phyloP scores from a whole-genome alignment of 37 sponge, comb jelly and placozoan genomes.

The Beroe ovata region DNA sequence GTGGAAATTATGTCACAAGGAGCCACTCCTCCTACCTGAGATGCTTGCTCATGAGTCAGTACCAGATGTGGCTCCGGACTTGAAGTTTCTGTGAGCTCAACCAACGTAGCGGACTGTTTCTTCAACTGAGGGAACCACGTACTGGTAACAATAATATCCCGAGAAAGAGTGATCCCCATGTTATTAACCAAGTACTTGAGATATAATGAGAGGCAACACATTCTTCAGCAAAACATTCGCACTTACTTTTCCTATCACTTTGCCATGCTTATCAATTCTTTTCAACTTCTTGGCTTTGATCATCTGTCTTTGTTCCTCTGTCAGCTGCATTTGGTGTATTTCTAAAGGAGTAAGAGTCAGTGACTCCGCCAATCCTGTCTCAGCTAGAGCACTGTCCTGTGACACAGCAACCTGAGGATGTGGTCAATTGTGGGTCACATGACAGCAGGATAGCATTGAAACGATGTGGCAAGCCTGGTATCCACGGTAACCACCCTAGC shows the following conservation, averaged over 20 bases:
- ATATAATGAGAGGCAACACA: too few relatives aligned
- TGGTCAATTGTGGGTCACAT: too few relatives aligned
- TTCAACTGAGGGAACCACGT: constrained; percentile 25
- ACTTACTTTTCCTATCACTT: constrained; percentile 2
- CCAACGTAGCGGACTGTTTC: constrained; percentile 26
- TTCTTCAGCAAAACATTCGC: too few relatives aligned
- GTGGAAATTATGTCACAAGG: background rate
- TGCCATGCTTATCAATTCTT: constrained; percentile 50
- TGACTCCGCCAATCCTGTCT: background rate
- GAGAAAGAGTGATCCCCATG: too few relatives aligned
- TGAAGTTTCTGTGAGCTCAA: background rate
- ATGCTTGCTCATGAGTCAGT: constrained; percentile 22
- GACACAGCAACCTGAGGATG: constrained; percentile 45
- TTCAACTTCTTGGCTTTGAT: constrained; percentile 60
- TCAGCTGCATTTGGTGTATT: constrained; percentile 46
- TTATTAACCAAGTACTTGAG: too few relatives aligned
- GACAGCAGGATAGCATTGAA: too few relatives aligned
- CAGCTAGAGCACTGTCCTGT: background rate
- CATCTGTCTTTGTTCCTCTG: constrained; percentile 5
- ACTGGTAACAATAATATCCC: too few relatives aligned
- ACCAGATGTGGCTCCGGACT: constrained; percentile 19
- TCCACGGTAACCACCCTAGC: too few relatives aligned
- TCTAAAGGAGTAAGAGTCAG: constrained; percentile 39
- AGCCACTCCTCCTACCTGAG: background rate
- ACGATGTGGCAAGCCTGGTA: too few relatives aligned